Evolutionary conservation across 1,140 invertebrate species (phyloP), one percentile per base, ranked within the genome.

Genomic region (Drosophila kikkawai): DNA sequence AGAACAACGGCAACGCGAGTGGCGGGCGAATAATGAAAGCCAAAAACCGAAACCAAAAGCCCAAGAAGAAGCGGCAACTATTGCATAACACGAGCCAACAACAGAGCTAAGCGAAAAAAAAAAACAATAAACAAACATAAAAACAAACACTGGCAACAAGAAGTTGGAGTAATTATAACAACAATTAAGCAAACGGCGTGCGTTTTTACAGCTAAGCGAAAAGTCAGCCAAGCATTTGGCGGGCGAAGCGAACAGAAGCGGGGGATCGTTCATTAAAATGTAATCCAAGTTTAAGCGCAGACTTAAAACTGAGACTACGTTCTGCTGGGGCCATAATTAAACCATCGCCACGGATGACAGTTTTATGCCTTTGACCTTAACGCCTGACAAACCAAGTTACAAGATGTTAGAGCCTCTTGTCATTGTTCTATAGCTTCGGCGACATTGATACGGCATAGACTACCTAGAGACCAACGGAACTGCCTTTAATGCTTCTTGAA

Each of bases 161-260:
- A 68, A 82, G 75, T 66, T 69, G 63, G 63, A 85, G 82, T 90
- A 90, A 90, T 90, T 90, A 90, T 90, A 90, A 90, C 85, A 90
- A 91, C 85, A 90, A 90, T 90, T 90, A 90, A 90, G 85, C 86
- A 90, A 90, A 90, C 85, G 85, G 85, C 85, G 85, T 85, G 85
- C 85, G 85, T 90, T 88, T 88, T 87, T 87, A 87, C 84, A 88
- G 85, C 85, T 90, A 88, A 79, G 75, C 71, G 75, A 65, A 79
- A 85, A 76, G 53, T 45, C 84, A 88, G 70, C 81, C 69, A 90
- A 85, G 58, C 85, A 82, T 83, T 83, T 66, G 61, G 55, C 22
- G 70, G 34, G 50, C 55, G 70, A 58, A 57, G 61, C 55, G 36
- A 47, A 29, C 36, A 26, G 26, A 4, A 7, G 47, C 11, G 17